These are phyloP conservation scores for Spea hammondii DNA, from an alignment of 2,797 vertebrate species.

Conservation along the genomic window DNA sequence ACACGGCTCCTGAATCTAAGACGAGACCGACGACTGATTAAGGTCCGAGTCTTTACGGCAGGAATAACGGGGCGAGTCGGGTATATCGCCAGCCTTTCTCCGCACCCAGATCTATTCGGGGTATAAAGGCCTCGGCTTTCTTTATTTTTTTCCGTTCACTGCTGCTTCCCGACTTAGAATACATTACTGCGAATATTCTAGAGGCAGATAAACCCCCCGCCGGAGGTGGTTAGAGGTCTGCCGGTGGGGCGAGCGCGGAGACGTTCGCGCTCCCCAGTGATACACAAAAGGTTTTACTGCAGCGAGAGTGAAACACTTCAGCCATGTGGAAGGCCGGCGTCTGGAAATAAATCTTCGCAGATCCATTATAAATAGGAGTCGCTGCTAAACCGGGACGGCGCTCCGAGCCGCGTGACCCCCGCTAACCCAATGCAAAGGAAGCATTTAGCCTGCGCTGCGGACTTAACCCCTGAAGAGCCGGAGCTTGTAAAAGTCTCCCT, in stretches of 20 bases:
- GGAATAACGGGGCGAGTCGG: too few species aligned
- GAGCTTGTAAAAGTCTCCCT: too few species aligned
- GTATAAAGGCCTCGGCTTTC: neutral
- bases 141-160: neutral
- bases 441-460: neutral
- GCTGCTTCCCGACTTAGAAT: conserved; percentile 49
- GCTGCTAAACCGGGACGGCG: conserved; percentile 13
- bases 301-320: conserved; percentile 45
- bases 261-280: conserved; percentile 60
- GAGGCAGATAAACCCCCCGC: conserved; percentile 53
- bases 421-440: neutral
- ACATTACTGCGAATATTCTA: conserved; percentile 54
- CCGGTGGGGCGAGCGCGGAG: conserved; percentile 58
- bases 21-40: too few species aligned
- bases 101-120: too few species aligned
- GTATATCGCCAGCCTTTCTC: too few species aligned
- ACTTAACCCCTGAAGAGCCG: neutral
- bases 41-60: too few species aligned
- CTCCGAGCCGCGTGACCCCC: neutral
- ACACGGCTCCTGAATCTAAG: too few species aligned
- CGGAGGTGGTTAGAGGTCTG: conserved; percentile 57
- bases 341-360: conserved; percentile 35
- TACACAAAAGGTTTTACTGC: conserved; percentile 54
- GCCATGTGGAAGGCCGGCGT: conserved; percentile 49
- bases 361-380: conserved; percentile 46